Evolutionary conservation across 2,888 invertebrate genomes (phyloP).

Genomic region (Archaeoteleia sp.): DNA sequence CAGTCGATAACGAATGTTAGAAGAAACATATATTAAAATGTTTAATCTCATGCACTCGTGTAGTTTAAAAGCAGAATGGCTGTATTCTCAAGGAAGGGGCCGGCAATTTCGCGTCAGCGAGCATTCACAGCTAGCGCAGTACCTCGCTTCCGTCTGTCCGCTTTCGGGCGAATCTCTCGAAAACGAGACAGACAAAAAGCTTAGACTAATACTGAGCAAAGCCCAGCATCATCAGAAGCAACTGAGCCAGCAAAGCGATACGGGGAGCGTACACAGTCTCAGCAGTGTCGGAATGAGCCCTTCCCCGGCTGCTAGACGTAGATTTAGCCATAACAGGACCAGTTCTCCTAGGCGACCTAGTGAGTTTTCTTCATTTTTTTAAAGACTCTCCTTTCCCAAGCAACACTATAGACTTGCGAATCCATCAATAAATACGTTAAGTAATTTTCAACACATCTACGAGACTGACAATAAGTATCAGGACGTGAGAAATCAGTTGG

Average conservation of each 20-base stretch:
- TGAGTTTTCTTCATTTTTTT: slow-evolving; percentile 61
- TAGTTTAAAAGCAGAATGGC: slow-evolving; percentile 95
- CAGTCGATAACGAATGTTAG: slow-evolving; percentile 26
- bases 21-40: neutral
- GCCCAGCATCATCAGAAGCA: slow-evolving; percentile 94
- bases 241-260: slow-evolving; percentile 81
- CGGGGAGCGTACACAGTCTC: slow-evolving; percentile 64
- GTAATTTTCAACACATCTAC: neutral
- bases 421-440: neutral
- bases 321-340: slow-evolving; percentile 73
- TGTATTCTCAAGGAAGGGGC: slow-evolving; percentile 95
- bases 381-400: neutral
- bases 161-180: slow-evolving; percentile 87
- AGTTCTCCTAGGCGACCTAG: slow-evolving; percentile 76
- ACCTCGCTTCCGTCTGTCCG: slow-evolving; percentile 89
- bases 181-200: slow-evolving; percentile 90
- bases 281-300: slow-evolving; percentile 72
- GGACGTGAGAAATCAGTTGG: too few species aligned
- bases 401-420: neutral
- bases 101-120: slow-evolving; percentile 91
- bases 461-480: too few species aligned
- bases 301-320: slow-evolving; percentile 76
- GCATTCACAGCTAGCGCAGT: slow-evolving; percentile 87
- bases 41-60: neutral
- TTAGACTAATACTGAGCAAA: slow-evolving; percentile 90